Evolutionary conservation across 1,140 invertebrate species (phyloP), one percentile per base, ranked within the genome.

Genomic region (Aphidius ervi): DNA sequence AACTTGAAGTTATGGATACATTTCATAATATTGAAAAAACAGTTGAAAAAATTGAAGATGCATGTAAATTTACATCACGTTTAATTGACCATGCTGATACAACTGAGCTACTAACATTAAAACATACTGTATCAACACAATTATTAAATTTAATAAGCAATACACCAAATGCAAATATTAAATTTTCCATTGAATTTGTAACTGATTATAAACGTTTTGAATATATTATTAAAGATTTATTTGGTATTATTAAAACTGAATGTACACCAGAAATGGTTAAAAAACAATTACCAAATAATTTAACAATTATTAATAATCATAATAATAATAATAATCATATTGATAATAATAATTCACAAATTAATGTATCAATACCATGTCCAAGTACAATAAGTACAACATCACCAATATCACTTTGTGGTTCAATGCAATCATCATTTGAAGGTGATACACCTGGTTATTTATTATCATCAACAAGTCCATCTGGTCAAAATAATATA

Each of bases 1-100:
- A 95, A 76, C 79, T 95, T 5, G 88, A 89, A 74, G 87, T 94
- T 23, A 94, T 94, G 91, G 92, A 94, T 67, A 81, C 89, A 43
- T 89, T 90, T 70, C 87, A 94, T 76, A 84, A 83, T 62, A 82
- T 94, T 52, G 88, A 92, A 71, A 90, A 91, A 73, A 87, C 85
- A 5, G 85, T 88, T 63, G 91, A 89, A 62, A 88, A 87, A 68
- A 88, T 95, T 61, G 89, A 94, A 70, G 88, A 92, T 73, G 92
- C 91, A 16, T 90, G 88, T 66, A 88, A 89, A 66, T 95, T 94
- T 70, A 88, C 91, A 0, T 83, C 86, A 5, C 84, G 89, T 67
- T 81, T 95, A 9, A 73, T 94, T 46, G 87, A 92, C 54, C 86
- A 91, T 70, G 92, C 91, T 6, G 93, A 92, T 75, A 86, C 87